Evolutionary conservation across 1,140 invertebrate genomes (phyloP), one percentile per base, ranked within the genome.

Genomic region (Panagrolaimus sp.): DNA sequence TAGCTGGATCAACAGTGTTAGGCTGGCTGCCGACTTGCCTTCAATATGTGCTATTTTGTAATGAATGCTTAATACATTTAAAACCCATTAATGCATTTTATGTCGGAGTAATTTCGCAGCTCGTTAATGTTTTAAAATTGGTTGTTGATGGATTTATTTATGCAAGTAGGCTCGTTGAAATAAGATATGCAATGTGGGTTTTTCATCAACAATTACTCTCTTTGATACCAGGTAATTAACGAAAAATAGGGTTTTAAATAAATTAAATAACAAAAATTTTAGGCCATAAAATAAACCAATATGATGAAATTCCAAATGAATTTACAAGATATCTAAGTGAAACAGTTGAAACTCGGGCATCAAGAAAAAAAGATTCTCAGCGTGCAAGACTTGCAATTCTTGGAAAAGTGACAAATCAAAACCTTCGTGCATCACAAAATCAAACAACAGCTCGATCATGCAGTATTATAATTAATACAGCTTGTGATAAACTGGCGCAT

Each of bases 131-230:
- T 12, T 64, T 79, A n/a, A 78, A 78, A 63, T 63, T 78, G 7
- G 17, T 78, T 7, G 67, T 66, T 12, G 77, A 78, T 46, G 77
- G 73, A 1, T 79, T 78, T 43, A 79, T 78, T 65, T 78, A 78
- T 68, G 74, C 77, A n/a, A 62, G 67, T 38, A 46, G 77, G 9
- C 46, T 78, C 15, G 72, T 78, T 32, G 77, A 78, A 32, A 77
- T 78, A 21, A 44, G 72, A 38, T 78, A 79, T 69, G 76, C 76
- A 9, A 75, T 78, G 46, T 78, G 68, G 66, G 48, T 67, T 21
- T 75, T 79, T 55, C 68, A 75, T 43, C 64, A 46, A 28, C 67
- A 48, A 8, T 17, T 70, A 14, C 65, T 70, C 21, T 9, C 46
- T 15, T 26, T 28, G 17, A 63, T 71, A 14, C 70, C 70, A 55